Evolutionary conservation across 2,797 vertebrate species (phyloP).

Genomic region (Hafferia zeledoni): DNA sequence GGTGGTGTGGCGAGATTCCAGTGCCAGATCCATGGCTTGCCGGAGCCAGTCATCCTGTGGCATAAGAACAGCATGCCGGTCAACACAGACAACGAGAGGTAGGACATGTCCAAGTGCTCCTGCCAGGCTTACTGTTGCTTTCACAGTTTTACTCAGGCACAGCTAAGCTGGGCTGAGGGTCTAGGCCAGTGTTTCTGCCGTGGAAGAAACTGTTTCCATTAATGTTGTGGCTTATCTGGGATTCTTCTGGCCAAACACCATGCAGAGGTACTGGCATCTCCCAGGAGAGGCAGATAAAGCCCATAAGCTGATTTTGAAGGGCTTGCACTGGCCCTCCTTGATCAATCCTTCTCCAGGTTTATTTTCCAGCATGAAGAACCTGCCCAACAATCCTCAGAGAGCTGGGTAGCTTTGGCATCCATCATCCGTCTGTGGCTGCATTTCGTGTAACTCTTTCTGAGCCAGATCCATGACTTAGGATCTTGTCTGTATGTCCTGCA

Average conservation of each 20-base stretch:
- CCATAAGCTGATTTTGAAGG: neutral
- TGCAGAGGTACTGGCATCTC: neutral
- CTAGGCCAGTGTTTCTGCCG: neutral
- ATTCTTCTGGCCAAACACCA: neutral
- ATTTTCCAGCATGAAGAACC: neutral
- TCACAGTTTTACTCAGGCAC: neutral
- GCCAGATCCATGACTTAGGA: neutral
- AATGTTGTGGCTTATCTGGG: neutral
- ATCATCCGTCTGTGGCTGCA: rapidly evolving
- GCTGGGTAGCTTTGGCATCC: neutral
- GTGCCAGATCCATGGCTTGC: constrained; percentile 96
- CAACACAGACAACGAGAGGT: constrained; percentile 90
- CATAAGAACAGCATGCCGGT: constrained; percentile 89
- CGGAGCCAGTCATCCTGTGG: constrained; percentile 95
- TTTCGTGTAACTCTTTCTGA: neutral
- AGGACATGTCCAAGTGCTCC: neutral
- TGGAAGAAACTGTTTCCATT: neutral
- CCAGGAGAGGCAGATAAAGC: neutral
- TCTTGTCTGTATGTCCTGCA: neutral
- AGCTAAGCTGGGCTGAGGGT: neutral
- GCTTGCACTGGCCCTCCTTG: neutral
- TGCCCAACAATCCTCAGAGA: neutral
- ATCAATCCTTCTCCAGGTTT: neutral
- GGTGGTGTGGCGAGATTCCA: constrained; percentile 92
- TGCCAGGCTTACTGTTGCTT: neutral